These are phyloP conservation scores for Caenorhabditis macrosperma DNA, from an alignment of 2,888 invertebrate genomes.

Conservation along the genomic window DNA sequence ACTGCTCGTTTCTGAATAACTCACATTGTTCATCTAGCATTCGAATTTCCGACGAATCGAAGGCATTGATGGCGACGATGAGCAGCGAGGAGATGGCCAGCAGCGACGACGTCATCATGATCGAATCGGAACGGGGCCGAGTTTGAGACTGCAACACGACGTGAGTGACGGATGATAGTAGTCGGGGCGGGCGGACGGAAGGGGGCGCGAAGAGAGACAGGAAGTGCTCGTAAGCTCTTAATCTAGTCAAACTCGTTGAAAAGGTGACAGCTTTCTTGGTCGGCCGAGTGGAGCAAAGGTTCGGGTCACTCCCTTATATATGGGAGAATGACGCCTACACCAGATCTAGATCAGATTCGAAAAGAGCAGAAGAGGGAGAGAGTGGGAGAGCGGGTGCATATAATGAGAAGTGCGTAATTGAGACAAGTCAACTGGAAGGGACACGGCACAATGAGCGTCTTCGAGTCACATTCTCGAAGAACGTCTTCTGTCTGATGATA, in stretches of 20 bases:
- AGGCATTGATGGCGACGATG: slow-evolving; percentile 58
- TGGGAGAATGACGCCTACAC: slow-evolving; percentile 1
- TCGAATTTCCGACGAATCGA: slow-evolving; percentile 75
- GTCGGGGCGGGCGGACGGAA: slow-evolving; percentile 5
- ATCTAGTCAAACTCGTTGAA: slow-evolving; percentile 24
- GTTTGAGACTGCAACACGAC: slow-evolving; percentile 51
- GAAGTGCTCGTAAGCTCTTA: slow-evolving; percentile 43
- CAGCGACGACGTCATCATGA: slow-evolving; percentile 47
- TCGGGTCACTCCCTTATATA: neutral
- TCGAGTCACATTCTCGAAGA: neutral
- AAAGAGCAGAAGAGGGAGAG: slow-evolving; percentile 2
- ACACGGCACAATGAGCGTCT: too few species aligned
- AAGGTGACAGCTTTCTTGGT: slow-evolving; percentile 19
- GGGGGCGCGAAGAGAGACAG: slow-evolving; percentile 2
- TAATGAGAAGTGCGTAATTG: slow-evolving; percentile 33
- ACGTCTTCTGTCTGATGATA: neutral
- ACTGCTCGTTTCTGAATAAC: slow-evolving; percentile 24
- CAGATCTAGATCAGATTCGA: slow-evolving; percentile 15
- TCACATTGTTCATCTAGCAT: slow-evolving; percentile 75
- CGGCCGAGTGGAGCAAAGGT: neutral
- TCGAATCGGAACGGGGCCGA: slow-evolving; percentile 58
- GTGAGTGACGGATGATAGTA: slow-evolving; percentile 29
- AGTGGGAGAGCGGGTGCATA: neutral
- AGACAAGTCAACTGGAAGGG: slow-evolving; percentile 34
- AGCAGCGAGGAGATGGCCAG: slow-evolving; percentile 25